A percentile compares a stretch with the other conserved stretches of the same genome.
Conservation (phyloP, 2,113 vertebrate species). For the Mormoops blainvillei region DNA sequence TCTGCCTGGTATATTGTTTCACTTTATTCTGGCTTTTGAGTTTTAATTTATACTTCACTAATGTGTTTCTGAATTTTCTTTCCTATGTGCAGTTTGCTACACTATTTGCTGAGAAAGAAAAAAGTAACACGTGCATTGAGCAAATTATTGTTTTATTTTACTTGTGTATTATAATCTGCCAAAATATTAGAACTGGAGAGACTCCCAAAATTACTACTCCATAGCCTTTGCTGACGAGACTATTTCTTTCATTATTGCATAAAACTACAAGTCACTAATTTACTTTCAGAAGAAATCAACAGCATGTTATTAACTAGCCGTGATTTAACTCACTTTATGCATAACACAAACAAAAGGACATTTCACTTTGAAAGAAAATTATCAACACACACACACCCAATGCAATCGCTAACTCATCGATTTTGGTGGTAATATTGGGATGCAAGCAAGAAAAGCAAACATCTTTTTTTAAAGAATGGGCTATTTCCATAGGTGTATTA, state of each 20-base stretch:
- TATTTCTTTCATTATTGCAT: background rate
- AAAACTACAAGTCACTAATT: background rate
- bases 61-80: background rate
- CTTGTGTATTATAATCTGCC: background rate
- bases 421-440: background rate
- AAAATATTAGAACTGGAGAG: background rate
- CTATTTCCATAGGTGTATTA: rapidly evolving
- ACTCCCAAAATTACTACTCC: background rate
- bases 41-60: background rate
- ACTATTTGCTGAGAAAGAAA: background rate
- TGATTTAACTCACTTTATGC: background rate
- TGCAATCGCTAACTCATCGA: too few relatives aligned
- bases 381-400: background rate
- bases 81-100: background rate
- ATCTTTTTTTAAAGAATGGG: background rate
- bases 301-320: background rate
- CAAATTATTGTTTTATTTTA: conserved; percentile 18
- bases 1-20: background rate
- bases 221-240: background rate
- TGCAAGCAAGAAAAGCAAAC: background rate
- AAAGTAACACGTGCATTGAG: background rate
- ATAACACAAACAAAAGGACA: background rate
- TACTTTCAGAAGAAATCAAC: background rate
- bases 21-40: background rate
- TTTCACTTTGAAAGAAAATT: background rate